phyloP scores from a whole-genome alignment of 2,888 invertebrate genomes.

The Noctua pronuba region DNA sequence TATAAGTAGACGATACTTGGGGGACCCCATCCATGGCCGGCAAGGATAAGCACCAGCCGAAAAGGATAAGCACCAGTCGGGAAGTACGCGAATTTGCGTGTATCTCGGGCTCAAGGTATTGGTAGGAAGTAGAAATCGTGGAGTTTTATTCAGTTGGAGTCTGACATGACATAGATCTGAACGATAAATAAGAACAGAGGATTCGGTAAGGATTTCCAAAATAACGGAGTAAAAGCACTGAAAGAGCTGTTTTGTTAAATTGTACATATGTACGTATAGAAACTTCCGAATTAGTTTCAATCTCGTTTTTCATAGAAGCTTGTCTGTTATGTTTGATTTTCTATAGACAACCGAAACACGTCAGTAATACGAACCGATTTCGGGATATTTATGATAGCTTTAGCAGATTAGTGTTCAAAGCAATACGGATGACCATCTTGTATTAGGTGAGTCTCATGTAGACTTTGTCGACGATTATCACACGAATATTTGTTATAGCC shows the following conservation, averaged over 20 bases:
- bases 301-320: background rate
- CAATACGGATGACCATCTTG: background rate
- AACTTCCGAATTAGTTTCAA: background rate
- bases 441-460: background rate
- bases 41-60: background rate
- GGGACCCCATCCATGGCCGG: too few species aligned
- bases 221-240: background rate
- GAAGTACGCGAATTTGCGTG: too few species aligned
- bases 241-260: background rate
- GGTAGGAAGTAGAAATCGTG: background rate
- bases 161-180: background rate
- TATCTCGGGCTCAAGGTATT: background rate
- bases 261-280: too few species aligned
- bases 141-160: background rate
- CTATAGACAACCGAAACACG: background rate
- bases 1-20: background rate
- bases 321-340: background rate
- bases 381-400: slow-evolving; percentile 4
- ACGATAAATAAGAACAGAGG: too few species aligned
- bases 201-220: too few species aligned
- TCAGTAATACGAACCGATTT: background rate
- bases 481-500: background rate
- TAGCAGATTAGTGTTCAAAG: background rate
- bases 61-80: background rate
- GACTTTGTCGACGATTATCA: background rate